These are phyloP conservation scores for Pemphigus obesinymphae DNA, from an alignment of 1,140 invertebrate genomes.

Conservation along the genomic window DNA sequence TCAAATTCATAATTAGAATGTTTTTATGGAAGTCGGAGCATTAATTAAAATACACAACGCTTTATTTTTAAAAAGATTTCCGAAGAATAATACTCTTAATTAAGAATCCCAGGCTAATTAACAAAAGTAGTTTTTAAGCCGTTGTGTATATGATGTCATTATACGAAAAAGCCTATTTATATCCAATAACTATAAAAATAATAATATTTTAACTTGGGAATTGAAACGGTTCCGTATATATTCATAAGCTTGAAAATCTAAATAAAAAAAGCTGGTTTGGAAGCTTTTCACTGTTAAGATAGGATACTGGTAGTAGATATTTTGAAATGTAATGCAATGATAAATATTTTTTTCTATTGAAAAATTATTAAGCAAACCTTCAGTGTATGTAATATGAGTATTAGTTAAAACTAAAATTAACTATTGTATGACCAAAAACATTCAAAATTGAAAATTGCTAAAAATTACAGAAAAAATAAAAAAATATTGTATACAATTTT, in stretches of 20 bases:
- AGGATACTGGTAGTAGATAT: too few relatives aligned
- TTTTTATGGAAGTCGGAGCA: neutral
- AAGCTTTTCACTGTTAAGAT: too few relatives aligned
- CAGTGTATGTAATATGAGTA: too few relatives aligned
- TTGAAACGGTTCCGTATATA: neutral
- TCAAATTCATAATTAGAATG: slow-evolving; percentile 14
- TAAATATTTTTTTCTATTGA: too few relatives aligned
- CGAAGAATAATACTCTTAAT: slow-evolving; percentile 6
- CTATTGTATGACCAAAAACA: too few relatives aligned
- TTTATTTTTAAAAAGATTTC: neutral
- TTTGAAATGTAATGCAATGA: too few relatives aligned
- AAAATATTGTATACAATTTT: too few relatives aligned
- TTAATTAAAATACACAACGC: slow-evolving; percentile 26
- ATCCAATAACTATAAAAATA: neutral
- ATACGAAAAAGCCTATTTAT: neutral
- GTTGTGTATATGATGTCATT: neutral
- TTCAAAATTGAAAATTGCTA: too few relatives aligned
- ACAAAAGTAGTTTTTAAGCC: neutral
- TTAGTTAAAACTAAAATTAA: too few relatives aligned
- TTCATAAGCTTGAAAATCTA: neutral
- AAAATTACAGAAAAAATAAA: too few relatives aligned
- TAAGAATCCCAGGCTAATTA: neutral
- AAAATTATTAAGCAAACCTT: too few relatives aligned
- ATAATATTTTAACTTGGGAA: neutral
- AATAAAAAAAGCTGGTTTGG: too few relatives aligned